Base-by-base conservation (phyloP, 2,888 invertebrate genomes). In the Noctuana brunneofusca region DNA sequence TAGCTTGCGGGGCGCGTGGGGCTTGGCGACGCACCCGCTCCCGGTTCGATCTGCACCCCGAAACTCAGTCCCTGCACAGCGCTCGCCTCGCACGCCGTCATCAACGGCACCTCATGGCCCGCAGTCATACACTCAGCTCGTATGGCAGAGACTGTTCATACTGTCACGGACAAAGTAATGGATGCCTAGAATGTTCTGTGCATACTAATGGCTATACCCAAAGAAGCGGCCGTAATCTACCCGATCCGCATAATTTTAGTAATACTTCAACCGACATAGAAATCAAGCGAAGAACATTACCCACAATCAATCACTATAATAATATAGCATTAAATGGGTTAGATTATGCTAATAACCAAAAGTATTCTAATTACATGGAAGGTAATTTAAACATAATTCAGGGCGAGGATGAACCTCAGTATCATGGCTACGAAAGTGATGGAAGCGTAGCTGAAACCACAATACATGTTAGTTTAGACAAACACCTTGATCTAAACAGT, bases 361-460 rank as follows among this genome's bases (percentile, higher is more conserved):
- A 57, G 32, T 63, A 53, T 46, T 57, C 56, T 35, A 63, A 63
- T 63, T 63, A 18, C 16, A 63, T 63, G 63, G 63, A 63, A 57
- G 57, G 63, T 57, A 57, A 63, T 49, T 59, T 63, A 58, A 49
- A 57, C 14, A 52, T 63, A 43, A 57, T 57, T 30, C 53, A 64
- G 71, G 68, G 65, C 41, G 74, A 76, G 35, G 76, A 18, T 43
- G 43, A 74, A 48, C 71, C 75, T 41, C 81, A 89, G 66, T 92
- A 91, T 74, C 92, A 92, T 69, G 90, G 92, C n/a, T 92, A 93
- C 71, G 92, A 92, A 41, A 92, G 92, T 66, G 91, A 92, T 63
- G 83, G 86, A 65, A 43, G 43, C 18, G 43, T 43, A 43, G 90
- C 89, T 49, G 92, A 92, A 78, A 92, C 91, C 2, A 92, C 92